Percentiles rank a stretch among this genome's conserved stretches.
These are phyloP conservation scores for Lates japonicus DNA, from an alignment of 2,797 vertebrate species.

Conservation along the genomic window DNA sequence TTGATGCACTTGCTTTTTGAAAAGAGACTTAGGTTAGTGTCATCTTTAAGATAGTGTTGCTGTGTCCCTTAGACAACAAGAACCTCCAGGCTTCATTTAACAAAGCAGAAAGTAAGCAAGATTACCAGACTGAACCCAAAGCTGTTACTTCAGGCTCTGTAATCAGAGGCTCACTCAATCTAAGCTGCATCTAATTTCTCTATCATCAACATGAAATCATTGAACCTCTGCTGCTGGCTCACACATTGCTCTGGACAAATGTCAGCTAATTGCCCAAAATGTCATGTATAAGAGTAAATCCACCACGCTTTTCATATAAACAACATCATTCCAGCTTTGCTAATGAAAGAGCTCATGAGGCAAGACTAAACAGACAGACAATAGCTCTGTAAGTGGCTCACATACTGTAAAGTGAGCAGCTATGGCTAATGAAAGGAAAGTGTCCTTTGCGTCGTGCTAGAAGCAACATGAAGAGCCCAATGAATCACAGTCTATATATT, in stretches of 20 bases:
- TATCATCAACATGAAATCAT: constrained; percentile 16
- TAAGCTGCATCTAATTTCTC: constrained; percentile 35
- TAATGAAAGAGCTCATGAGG: neutral
- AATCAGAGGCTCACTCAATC: constrained; percentile 14
- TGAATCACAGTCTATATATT: constrained; percentile 17
- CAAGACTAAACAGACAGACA: constrained; percentile 3
- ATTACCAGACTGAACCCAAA: constrained; percentile 20
- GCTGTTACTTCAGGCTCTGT: neutral
- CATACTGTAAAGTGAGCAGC: neutral
- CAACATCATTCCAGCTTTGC: constrained; percentile 21
- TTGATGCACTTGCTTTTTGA: neutral
- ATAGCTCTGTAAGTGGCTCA: constrained; percentile 1
- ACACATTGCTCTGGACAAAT: constrained; percentile 28
- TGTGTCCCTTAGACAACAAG: neutral
- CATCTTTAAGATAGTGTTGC: neutral
- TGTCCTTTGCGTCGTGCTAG: constrained; percentile 17
- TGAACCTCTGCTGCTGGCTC: constrained; percentile 21
- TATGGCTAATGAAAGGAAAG: constrained; percentile 16
- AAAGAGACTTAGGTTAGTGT: neutral
- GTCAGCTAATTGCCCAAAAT: constrained; percentile 48
- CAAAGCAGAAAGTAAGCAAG: neutral
- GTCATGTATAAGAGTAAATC: neutral
- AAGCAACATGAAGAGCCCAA: constrained; percentile 14
- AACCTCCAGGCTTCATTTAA: neutral
- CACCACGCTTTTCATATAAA: neutral